A percentile compares a stretch with the other conserved stretches of the same genome.
Evolutionary conservation across 2,888 invertebrate genomes (phyloP).

Genomic region (Dendrolimus houi): DNA sequence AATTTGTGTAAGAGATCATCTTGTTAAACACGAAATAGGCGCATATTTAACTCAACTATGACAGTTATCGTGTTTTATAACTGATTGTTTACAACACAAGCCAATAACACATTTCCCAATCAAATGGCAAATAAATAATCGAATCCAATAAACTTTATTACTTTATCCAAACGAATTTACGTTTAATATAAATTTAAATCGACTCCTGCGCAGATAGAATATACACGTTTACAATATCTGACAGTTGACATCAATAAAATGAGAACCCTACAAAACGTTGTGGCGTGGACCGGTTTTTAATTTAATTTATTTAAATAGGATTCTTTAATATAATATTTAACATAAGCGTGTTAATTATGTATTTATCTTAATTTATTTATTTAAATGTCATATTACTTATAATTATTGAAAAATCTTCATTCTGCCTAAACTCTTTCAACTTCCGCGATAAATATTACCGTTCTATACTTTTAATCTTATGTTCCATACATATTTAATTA

Average conservation of each 20-base stretch:
- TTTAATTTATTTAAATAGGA: neutral
- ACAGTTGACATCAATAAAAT: neutral
- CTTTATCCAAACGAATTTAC: neutral
- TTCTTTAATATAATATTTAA: neutral
- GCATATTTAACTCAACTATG: too few species aligned
- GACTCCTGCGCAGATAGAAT: neutral
- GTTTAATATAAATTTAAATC: neutral
- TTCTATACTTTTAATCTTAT: too few species aligned
- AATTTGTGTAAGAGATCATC: too few species aligned
- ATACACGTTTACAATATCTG: neutral
- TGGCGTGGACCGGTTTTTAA: neutral
- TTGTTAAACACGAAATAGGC: too few species aligned
- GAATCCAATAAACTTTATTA: neutral
- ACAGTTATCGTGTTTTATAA: too few species aligned
- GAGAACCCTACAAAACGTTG: neutral
- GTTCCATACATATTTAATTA: too few species aligned
- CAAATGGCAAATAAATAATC: neutral
- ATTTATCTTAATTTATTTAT: neutral
- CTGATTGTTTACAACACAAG: too few species aligned
- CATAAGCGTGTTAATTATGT: neutral
- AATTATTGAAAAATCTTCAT: too few species aligned
- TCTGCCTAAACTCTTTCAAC: too few species aligned
- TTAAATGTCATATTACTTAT: neutral
- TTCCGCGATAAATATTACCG: too few species aligned
- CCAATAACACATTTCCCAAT: neutral